phyloP scores from a whole-genome alignment of 2,113 vertebrate genomes.

The Naja naja region DNA sequence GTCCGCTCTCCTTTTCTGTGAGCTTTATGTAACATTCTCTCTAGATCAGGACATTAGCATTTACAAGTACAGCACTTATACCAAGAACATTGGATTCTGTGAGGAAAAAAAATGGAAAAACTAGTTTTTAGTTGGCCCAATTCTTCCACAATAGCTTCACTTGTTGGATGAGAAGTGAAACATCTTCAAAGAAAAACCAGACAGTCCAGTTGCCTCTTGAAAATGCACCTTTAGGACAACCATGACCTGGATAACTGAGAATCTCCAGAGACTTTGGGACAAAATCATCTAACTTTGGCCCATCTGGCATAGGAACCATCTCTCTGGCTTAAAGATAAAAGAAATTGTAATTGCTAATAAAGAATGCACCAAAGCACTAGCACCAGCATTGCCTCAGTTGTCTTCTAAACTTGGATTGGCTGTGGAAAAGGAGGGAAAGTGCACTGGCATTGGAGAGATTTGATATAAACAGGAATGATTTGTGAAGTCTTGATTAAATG shows the following conservation, averaged over 20 bases:
- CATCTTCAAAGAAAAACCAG: too few species aligned
- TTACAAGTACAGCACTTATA: background rate
- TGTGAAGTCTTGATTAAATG: background rate
- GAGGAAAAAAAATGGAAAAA: background rate
- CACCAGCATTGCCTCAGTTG: too few species aligned
- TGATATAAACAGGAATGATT: background rate
- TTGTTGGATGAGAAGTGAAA: too few species aligned
- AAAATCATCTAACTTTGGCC: background rate
- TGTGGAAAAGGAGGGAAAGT: background rate
- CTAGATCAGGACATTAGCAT: background rate
- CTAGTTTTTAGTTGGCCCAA: background rate
- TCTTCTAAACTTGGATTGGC: background rate
- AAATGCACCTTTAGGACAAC: too few species aligned
- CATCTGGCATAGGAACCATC: background rate
- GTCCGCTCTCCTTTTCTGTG: background rate
- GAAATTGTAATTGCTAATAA: background rate
- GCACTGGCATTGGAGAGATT: too few species aligned
- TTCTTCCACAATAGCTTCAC: background rate
- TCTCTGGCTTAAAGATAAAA: background rate
- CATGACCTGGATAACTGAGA: too few species aligned
- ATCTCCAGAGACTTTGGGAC: background rate
- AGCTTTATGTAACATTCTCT: background rate
- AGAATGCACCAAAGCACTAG: background rate
- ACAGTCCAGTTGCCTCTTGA: too few species aligned
- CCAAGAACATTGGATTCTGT: background rate